Evolutionary conservation across 2,797 vertebrate species (phyloP), one percentile per base, ranked within the genome.

Genomic region (Euphonia xanthogaster): DNA sequence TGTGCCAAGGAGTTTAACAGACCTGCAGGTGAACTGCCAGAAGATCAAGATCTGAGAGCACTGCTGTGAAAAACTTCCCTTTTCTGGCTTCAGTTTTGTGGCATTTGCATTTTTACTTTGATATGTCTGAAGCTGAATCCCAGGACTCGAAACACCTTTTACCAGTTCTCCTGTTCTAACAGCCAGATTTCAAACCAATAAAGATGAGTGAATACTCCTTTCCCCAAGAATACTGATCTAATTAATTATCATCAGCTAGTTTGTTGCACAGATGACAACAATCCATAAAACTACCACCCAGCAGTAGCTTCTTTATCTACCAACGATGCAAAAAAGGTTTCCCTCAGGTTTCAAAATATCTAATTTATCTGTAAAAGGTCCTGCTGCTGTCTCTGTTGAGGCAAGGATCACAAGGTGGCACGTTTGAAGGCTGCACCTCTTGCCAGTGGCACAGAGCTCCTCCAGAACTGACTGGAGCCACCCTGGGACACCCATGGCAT

Each of bases 351-450:
- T 88, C 60, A 35, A 66, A 76, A 39, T 14, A 22, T 5, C 14
- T 44, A 8, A 21, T 72, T 88, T 54, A n/a, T 28, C 35, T 66
- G 54, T 22, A 55, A 60, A 83, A 31, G 9, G 33, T 17, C 18
- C 58, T 6, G 0, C 27, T 72, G 67, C 42, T 33, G 8, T 22
- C 18, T 44, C 30, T 57, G 28, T 14, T 37, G 31, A 81, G 71
- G 30, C 27, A 50, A 65, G 31, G 72, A 58, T 40, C 9, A 37
- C 33, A 23, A 3, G 0, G 14, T 12, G 22, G 21, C 20, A 39
- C 1, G 0, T 51, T 15, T 45, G 40, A 78, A 28, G 30, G 35
- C 37, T 76, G n/a, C 2, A 8, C 7, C 30, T 40, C 2, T 33
- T 31, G 6, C 31, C 10, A 4, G 23, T 0, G 2, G 53, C 44